Conservation (phyloP, 1,140 invertebrate genomes). For the Colletes latitarsis region DNA sequence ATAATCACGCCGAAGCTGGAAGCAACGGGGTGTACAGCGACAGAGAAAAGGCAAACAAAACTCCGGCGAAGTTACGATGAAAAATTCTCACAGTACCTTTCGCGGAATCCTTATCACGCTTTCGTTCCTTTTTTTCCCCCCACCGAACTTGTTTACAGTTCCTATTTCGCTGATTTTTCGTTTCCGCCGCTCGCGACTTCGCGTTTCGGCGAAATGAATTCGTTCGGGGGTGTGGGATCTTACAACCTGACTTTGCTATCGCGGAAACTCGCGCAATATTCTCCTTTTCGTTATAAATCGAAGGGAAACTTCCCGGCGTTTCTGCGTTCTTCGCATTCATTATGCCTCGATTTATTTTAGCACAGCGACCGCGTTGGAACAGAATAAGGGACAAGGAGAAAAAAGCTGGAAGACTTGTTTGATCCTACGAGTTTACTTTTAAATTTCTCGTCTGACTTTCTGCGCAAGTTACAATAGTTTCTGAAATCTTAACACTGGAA, state of each 20-base stretch:
- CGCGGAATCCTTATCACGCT: slow-evolving; percentile 44
- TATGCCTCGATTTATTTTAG: slow-evolving; percentile 6
- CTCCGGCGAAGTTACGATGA: slow-evolving; percentile 40
- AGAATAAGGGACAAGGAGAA: background rate
- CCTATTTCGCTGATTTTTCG: slow-evolving; percentile 56
- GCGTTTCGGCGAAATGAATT: slow-evolving; percentile 48
- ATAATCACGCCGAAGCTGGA: slow-evolving; percentile 48
- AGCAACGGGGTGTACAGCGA: slow-evolving; percentile 27
- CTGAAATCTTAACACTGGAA: too few relatives aligned
- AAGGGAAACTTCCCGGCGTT: slow-evolving; percentile 29
- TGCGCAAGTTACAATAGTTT: too few relatives aligned
- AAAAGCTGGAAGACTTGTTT: too few relatives aligned
- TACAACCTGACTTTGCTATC: slow-evolving; percentile 3
- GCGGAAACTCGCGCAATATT: slow-evolving; percentile 2
- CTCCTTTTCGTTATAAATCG: slow-evolving; percentile 33
- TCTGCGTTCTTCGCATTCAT: slow-evolving; percentile 17
- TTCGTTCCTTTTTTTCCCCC: background rate
- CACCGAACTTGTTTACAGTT: slow-evolving; percentile 47
- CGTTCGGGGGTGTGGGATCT: background rate
- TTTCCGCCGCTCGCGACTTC: slow-evolving; percentile 6
- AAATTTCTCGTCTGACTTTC: too few relatives aligned
- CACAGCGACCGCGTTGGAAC: background rate
- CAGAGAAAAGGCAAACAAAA: slow-evolving; percentile 44
- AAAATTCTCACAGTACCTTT: slow-evolving; percentile 56
- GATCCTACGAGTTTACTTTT: too few relatives aligned